Evolutionary conservation across 2,113 vertebrate genomes (phyloP).

Genomic region (Perca fluviatilis): DNA sequence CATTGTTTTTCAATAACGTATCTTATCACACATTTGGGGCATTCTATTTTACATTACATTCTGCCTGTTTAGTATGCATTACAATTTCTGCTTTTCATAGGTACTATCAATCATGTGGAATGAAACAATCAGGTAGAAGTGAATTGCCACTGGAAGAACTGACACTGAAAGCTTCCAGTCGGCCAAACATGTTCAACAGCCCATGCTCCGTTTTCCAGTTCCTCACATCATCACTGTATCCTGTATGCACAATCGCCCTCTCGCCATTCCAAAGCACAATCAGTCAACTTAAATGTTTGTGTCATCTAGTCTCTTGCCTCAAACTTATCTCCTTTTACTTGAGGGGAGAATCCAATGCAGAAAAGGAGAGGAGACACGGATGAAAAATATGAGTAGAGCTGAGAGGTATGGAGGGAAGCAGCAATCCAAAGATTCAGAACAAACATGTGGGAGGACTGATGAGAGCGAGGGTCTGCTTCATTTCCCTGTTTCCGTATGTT

Average conservation of each 20-base stretch:
- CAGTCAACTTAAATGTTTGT: constrained; percentile 80
- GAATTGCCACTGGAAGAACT: constrained; percentile 51
- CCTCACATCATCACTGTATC: constrained; percentile 54
- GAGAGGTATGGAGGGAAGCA: constrained; percentile 4
- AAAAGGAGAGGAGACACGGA: constrained; percentile 42
- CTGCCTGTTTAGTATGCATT: constrained; percentile 67
- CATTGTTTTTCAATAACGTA: constrained; percentile 26
- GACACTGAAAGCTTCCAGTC: constrained; percentile 45
- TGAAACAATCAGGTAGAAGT: constrained; percentile 59
- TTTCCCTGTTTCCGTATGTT: constrained; percentile 14
- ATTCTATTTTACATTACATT: constrained; percentile 26
- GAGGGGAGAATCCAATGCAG: constrained; percentile 43
- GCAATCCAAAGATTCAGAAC: constrained; percentile 10
- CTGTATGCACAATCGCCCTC: constrained; percentile 50
- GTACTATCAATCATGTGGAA: constrained; percentile 73
- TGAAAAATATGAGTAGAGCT: constrained; percentile 2
- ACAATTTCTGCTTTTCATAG: constrained; percentile 61
- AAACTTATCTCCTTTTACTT: constrained; percentile 63
- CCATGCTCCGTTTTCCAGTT: constrained; percentile 27
- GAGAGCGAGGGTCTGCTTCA: constrained; percentile 5
- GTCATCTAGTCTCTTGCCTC: constrained; percentile 71
- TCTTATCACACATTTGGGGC: constrained; percentile 3
- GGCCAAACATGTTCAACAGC: constrained; percentile 49
- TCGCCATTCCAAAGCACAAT: constrained; percentile 71
- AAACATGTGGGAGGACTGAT: constrained; percentile 19